Evolutionary conservation across 1,140 invertebrate species (phyloP), one percentile per base, ranked within the genome.

Genomic region (Stegodyphus mimosarum): DNA sequence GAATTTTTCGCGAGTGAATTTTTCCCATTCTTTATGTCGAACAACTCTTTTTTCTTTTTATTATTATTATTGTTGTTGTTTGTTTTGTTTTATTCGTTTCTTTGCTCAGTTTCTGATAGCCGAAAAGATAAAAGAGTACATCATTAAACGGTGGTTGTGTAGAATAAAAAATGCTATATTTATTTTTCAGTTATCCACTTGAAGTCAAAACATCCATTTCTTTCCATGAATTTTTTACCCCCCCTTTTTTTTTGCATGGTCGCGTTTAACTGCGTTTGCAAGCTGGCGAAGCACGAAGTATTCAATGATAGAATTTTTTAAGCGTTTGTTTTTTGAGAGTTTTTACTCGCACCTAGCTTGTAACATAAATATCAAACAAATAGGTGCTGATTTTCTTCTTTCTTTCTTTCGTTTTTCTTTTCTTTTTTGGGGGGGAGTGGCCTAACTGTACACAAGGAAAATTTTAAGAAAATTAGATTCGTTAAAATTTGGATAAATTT

Each of bases 91-190:
- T 15, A 11, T 81, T 72, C 5, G 49, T 55, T 71, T 72, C n/a
- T 51, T 72, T 79, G 69, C 69, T 52, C n/a, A 70, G 52, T n/a
- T 49, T 60, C 10, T 18, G 67, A 53, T 51, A 55, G 17, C 70
- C 17, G 33, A 6, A 60, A 11, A 10, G 15, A 49, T 67, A 81
- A 72, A 81, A 49, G 52, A 48, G n/a, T 10, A 13, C 6, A 81
- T 81, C 78, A 72, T 81, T 81, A 81, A 72, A 64, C 18, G 10
- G 78, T 2, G 71, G 69, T 55, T 15, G 51, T 80, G 53, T 55
- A 60, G 5, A 60, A 15, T 60, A 60, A 15, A 15, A 60, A 60
- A 60, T 11, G 55, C 55, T 60, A 15, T 11, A 15, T 60, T 60
- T 60, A 11, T 60, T 60, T 60, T 60, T 60, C 55, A 11, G 55